Evolutionary conservation across 2,888 invertebrate genomes (phyloP).

Genomic region (Lasioglossum pauxillum): DNA sequence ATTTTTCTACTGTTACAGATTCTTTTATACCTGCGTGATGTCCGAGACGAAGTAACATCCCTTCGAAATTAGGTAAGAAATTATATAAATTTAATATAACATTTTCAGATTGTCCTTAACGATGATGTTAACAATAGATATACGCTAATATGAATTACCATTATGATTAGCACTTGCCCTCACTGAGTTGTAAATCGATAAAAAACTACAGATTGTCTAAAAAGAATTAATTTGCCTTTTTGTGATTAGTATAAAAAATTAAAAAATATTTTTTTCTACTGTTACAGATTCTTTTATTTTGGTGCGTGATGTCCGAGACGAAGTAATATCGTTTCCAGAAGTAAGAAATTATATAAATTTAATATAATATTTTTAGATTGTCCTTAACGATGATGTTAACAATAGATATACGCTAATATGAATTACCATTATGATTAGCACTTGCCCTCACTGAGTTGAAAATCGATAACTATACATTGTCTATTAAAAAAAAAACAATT

Average conservation of each 20-base stretch:
- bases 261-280: background rate
- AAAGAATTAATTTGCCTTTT: background rate
- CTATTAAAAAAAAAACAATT: background rate
- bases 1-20: constrained; percentile 22
- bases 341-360: constrained; percentile 9
- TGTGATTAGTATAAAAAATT: background rate
- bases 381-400: constrained; percentile 49
- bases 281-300: constrained; percentile 12
- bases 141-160: constrained; percentile 79
- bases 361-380: background rate
- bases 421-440: constrained; percentile 70
- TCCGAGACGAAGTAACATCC: background rate
- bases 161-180: constrained; percentile 79
- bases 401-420: constrained; percentile 79
- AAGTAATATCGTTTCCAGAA: too few relatives aligned
- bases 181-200: constrained; percentile 72
- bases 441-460: constrained; percentile 81
- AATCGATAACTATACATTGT: background rate
- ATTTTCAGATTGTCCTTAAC: background rate
- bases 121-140: constrained; percentile 63
- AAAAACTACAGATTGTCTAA: background rate
- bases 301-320: background rate
- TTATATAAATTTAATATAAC: background rate
- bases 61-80: background rate
- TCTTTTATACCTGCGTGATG: too few relatives aligned